A percentile compares a stretch with the other conserved stretches of the same genome.
Conservation (phyloP, 2,888 invertebrate genomes). For the Heteromurus nitidus region DNA sequence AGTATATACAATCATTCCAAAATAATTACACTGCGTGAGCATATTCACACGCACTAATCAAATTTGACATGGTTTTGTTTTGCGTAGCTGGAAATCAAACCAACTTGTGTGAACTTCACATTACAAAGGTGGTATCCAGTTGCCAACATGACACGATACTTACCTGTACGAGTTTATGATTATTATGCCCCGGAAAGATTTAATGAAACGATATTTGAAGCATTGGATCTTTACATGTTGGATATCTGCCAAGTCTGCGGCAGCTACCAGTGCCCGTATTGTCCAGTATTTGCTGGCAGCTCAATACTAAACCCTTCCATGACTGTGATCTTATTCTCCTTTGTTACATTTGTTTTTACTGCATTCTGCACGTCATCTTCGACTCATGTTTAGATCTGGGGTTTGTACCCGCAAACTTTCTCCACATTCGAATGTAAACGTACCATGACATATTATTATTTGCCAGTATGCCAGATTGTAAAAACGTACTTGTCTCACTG, state of each 20-base stretch:
- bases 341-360: slow-evolving; percentile 58
- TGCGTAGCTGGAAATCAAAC: slow-evolving; percentile 85
- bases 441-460: slow-evolving; percentile 31
- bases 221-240: slow-evolving; percentile 87
- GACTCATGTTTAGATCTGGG: background rate
- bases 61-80: slow-evolving; percentile 52
- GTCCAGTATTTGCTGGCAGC: slow-evolving; percentile 71
- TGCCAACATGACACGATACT: slow-evolving; percentile 95
- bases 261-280: slow-evolving; percentile 79
- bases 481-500: no score
- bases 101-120: slow-evolving; percentile 93
- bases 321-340: slow-evolving; percentile 67
- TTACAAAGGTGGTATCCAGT: slow-evolving; percentile 97
- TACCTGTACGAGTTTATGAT: slow-evolving; percentile 93
- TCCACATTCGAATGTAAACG: slow-evolving; percentile 25
- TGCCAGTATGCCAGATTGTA: slow-evolving; percentile 18
- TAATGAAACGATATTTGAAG: slow-evolving; percentile 93
- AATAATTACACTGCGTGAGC: background rate
- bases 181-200: slow-evolving; percentile 97
- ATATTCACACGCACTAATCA: slow-evolving; percentile 22
- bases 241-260: slow-evolving; percentile 97
- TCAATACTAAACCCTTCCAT: slow-evolving; percentile 63
- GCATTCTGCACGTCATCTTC: slow-evolving; percentile 32
- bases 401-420: background rate
- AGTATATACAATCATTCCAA: slow-evolving; percentile 76